Conservation (phyloP, 1,140 invertebrate genomes). For the Diorhabda sublineata region DNA sequence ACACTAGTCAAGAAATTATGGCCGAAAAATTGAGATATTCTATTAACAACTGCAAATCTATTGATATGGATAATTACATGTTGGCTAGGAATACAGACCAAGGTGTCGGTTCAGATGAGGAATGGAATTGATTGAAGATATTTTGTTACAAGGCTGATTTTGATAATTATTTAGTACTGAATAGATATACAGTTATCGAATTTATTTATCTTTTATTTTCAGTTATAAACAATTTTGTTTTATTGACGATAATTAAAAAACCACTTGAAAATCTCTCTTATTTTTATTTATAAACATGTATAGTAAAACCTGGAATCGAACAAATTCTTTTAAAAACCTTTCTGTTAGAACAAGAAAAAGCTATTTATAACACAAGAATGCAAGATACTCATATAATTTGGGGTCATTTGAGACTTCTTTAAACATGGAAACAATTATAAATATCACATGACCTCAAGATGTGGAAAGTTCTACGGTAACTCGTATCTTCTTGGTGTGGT, state of each 20-base stretch:
- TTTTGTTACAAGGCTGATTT: constrained; percentile 20
- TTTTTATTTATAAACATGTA: not conserved
- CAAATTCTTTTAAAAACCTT: not conserved
- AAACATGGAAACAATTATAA: no score
- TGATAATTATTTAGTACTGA: constrained; percentile 19
- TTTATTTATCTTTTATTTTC: constrained; percentile 4
- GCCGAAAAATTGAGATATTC: constrained; percentile 62
- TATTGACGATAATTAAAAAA: no score
- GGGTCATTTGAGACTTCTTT: no score
- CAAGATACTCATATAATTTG: no score
- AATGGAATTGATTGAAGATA: constrained; percentile 33
- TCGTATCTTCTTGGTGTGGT: no score
- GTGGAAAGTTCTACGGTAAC: no score
- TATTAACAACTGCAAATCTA: constrained; percentile 67
- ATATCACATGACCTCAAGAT: no score
- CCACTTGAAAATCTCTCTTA: no score
- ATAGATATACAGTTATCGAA: not conserved
- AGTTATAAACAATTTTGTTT: not conserved
- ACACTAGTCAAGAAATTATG: constrained; percentile 58
- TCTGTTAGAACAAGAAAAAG: not conserved
- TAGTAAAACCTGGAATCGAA: not conserved
- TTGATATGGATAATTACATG: constrained; percentile 74
- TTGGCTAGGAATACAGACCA: constrained; percentile 59
- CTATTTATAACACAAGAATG: no score
- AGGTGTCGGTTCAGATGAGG: constrained; percentile 52